A percentile compares a stretch with the other conserved stretches of the same genome.
phyloP scores from a whole-genome alignment of 2,888 invertebrate genomes.

The Notocelia uddmanniana region DNA sequence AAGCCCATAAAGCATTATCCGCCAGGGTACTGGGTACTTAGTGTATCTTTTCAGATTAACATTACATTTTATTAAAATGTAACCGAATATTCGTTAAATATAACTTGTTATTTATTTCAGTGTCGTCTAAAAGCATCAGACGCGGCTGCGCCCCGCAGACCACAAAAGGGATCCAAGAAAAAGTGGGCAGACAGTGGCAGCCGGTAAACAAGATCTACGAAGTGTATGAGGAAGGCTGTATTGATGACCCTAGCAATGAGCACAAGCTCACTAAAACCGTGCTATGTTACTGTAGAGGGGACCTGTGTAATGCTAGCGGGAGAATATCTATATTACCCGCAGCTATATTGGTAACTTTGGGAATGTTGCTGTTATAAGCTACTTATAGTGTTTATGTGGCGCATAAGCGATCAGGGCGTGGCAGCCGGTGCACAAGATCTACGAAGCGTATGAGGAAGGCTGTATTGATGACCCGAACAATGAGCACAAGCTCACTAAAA shows the following conservation, averaged over 20 bases:
- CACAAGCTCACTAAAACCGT: slow-evolving; percentile 84
- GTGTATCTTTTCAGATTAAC: no score
- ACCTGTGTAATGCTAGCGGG: slow-evolving; percentile 88
- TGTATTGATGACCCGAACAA: slow-evolving; percentile 87
- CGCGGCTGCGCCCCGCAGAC: slow-evolving; percentile 91
- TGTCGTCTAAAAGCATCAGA: slow-evolving; percentile 59
- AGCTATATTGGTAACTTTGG: slow-evolving; percentile 14
- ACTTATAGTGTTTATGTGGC: background rate
- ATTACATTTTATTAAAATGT: background rate
- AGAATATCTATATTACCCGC: slow-evolving; percentile 3
- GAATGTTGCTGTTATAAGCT: slow-evolving; percentile 4
- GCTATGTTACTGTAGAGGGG: slow-evolving; percentile 91
- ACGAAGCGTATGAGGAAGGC: slow-evolving; percentile 89
- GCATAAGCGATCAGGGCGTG: no score
- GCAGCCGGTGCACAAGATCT: slow-evolving; percentile 86
- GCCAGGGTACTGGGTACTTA: no score
- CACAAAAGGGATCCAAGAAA: slow-evolving; percentile 85
- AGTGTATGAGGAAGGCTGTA: slow-evolving; percentile 89
- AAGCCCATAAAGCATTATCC: no score
- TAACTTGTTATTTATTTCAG: slow-evolving; percentile 58
- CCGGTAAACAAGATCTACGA: slow-evolving; percentile 87
- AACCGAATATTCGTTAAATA: background rate
- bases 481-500: slow-evolving; percentile 80
- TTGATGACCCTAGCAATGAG: slow-evolving; percentile 83
- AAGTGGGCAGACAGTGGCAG: slow-evolving; percentile 86